These are phyloP conservation scores for Rhagonycha lutea DNA, from an alignment of 2,888 invertebrate species.

Conservation along the genomic window DNA sequence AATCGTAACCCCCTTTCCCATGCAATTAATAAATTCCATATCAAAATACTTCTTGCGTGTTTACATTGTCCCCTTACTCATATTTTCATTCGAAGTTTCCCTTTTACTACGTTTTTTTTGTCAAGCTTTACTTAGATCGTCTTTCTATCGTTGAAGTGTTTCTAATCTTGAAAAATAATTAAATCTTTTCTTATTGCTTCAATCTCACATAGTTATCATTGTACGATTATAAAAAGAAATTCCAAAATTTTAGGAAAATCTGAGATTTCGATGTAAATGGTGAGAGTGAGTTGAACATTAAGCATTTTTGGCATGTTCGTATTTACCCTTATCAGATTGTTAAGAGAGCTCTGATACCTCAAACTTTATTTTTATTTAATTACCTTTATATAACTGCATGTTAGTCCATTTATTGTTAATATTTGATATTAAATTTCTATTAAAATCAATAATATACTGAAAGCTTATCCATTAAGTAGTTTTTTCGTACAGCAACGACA, in stretches of 20 bases:
- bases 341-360: too few species aligned
- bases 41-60: not conserved
- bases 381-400: not conserved
- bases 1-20: not conserved
- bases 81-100: not conserved
- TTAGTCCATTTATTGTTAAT: not conserved
- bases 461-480: conserved; percentile 9
- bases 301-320: too few species aligned
- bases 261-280: too few species aligned
- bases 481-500: conserved; percentile 4
- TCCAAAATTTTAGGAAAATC: too few species aligned
- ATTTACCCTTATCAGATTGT: too few species aligned
- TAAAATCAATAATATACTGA: conserved; percentile 9
- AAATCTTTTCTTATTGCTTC: not conserved
- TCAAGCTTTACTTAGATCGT: not conserved
- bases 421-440: not conserved
- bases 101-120: not conserved
- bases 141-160: not conserved
- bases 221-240: not conserved
- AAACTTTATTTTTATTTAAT: not conserved
- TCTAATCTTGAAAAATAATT: not conserved
- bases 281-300: too few species aligned
- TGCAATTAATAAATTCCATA: not conserved
- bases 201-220: not conserved
- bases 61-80: not conserved